Evolutionary conservation across 2,888 invertebrate genomes (phyloP), one percentile per base, ranked within the genome.

Genomic region (Stenodera caucasica): DNA sequence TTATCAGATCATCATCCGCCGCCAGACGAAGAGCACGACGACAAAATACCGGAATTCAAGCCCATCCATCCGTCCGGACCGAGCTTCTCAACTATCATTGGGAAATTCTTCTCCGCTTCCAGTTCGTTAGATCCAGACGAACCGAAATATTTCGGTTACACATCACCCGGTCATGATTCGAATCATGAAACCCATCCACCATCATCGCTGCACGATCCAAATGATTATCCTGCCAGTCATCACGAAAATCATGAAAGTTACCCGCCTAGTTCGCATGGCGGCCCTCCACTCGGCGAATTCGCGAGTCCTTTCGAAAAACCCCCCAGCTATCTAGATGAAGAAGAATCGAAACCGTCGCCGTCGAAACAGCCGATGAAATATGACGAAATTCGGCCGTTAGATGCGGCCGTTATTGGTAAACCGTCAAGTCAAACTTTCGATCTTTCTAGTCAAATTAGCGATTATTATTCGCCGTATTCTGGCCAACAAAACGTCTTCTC

Each of bases 41-140:
- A 45, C 6, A 65, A 66, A 55, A 55, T 73, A 12, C 74, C 73
- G 6, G 60, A 69, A 14, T 73, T 74, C 60, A 74, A 74, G 64
- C 69, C 72, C 1, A 53, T 74, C 11, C 63, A 69, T 55, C 66
- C 67, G 6, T 53, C 64, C 2, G 71, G 69, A 30, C 73, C 75
- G 9, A 63, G 67, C 49, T 67, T 69, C 12, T 68, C 70, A 14
- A 66, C 63, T 32, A 68, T 75, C 7, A 61, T 75, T 14, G 71
- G 73, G 33, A 76, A 75, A 67, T 72, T 76, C 35, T 65, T 76
- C 7, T 67, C 71, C 5, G 76, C 76, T n/a, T 73, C 76, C 26
- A 70, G 74, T 11, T 74, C 74, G 9, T 62, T 73, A 4, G 68
- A 71, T 54, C 72, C 75, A 11, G 69, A 71, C 29, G 66, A 71